A percentile compares a stretch with the other conserved stretches of the same genome.
phyloP scores from a whole-genome alignment of 2,113 vertebrate species.

The Stegostoma tigrinum region DNA sequence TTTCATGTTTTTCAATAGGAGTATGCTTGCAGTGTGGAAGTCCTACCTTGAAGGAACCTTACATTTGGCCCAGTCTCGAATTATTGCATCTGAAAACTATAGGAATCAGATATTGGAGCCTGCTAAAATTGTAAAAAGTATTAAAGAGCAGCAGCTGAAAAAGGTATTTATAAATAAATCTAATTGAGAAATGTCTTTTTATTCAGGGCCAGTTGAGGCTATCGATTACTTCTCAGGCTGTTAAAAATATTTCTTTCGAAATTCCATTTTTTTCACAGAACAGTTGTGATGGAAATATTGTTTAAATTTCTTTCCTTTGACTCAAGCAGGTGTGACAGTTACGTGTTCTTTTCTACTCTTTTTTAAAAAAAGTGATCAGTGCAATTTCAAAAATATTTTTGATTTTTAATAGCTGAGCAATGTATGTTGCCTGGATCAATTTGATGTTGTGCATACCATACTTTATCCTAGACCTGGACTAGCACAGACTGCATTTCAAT shows the following conservation, averaged over 20 bases:
- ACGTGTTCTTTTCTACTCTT: background rate
- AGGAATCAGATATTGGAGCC: conserved; percentile 89
- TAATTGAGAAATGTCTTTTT: background rate
- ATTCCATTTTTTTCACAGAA: background rate
- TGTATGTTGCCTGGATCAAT: background rate
- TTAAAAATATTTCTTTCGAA: background rate
- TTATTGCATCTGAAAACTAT: conserved; percentile 93
- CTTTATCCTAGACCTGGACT: background rate
- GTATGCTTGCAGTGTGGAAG: conserved; percentile 92
- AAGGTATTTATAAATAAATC: conserved; percentile 60
- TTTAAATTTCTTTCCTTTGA: background rate
- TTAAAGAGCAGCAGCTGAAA: conserved; percentile 94
- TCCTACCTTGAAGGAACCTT: conserved; percentile 87
- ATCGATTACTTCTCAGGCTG: background rate
- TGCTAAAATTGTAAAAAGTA: conserved; percentile 82
- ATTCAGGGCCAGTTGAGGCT: background rate
- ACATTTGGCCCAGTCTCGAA: conserved; percentile 88
- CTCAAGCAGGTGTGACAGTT: background rate
- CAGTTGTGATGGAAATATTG: background rate
- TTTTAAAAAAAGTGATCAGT: background rate
- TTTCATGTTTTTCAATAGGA: conserved; percentile 58
- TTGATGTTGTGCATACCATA: background rate
- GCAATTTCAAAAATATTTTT: background rate
- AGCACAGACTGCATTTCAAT: background rate
- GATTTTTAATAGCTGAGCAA: background rate